Percentiles rank a stretch among this genome's conserved stretches.
These are phyloP conservation scores for Pterobdella sp. DNA, from an alignment of 2,888 invertebrate genomes.

Conservation along the genomic window DNA sequence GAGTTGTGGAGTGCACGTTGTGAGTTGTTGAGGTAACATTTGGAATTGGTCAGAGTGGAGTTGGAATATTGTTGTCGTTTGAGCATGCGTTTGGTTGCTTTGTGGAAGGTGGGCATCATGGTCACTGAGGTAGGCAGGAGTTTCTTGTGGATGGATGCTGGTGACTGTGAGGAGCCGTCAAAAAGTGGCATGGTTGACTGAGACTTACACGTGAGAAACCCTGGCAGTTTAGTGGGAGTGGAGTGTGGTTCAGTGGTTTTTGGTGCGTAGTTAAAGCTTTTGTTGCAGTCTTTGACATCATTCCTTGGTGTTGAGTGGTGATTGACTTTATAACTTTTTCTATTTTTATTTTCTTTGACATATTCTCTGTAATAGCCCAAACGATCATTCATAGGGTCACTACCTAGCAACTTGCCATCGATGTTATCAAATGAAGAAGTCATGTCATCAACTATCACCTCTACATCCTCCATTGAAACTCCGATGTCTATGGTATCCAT, in stretches of 20 bases:
- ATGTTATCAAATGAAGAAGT: background rate
- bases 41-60: background rate
- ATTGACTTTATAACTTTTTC: too few relatives aligned
- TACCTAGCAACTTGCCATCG: background rate
- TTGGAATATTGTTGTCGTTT: background rate
- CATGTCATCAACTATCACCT: background rate
- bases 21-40: too few relatives aligned
- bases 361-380: conserved; percentile 11
- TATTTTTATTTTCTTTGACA: background rate
- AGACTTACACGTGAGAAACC: background rate
- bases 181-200: background rate
- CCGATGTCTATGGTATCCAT: conserved; percentile 29
- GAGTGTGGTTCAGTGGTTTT: background rate
- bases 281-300: background rate
- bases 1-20: background rate
- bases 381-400: background rate
- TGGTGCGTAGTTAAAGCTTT: background rate
- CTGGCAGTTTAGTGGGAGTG: background rate
- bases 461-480: conserved; percentile 7
- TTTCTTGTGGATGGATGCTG: too few relatives aligned
- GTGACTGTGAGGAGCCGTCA: too few relatives aligned
- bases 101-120: background rate
- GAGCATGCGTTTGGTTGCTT: background rate
- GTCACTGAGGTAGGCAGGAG: background rate
- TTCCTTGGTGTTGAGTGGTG: too few relatives aligned